Base-by-base conservation (phyloP, 1,140 invertebrate species). In the Oncopodura yosiiana region DNA sequence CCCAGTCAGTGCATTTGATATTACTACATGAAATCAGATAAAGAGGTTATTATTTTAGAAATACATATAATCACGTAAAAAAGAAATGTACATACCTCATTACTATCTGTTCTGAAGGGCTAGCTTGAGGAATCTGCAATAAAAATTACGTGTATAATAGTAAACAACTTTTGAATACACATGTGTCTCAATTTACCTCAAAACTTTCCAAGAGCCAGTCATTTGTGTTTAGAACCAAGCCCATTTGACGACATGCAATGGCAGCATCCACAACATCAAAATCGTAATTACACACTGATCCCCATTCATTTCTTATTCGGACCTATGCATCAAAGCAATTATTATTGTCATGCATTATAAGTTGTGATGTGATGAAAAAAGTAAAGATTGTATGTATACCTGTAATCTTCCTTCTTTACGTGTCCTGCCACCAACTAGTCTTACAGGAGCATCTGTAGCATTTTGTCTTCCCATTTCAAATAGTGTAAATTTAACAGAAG, bases 221-320 rank as follows among this genome's bases (percentile, higher is more conserved):
- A 50, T 87, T 78, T 2, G 91, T 89, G 71, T 98, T 92, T 5
- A 96, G 75, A 0, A 86, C 88, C 43, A 92, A 74, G 0, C 95
- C 95, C 51, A 99, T 70, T 71, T 97, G 93, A 72, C 95, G 87
- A 68, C 95, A 98, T 0, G 90, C 93, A 19, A 98, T 70, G 0
- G 90, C 85, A 2, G 95, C 92, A 64, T 92, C 84, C 39, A 81
- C 75, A n/a, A 89, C 83, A 41, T 82, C 94, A 92, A 94, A 99
- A 24, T 84, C 86, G 68, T 97, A 88, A 73, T 91, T 90, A 67
- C 95, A 99, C 3, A 99, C 87, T 0, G 92, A 95, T 42, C 94
- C 94, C 94, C 95, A 99, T 70, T 81, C 81, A 16, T 82, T 78
- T 56, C 84, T 80, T 6, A 95, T 74, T 63, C 81, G 77, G 0